Evolutionary conservation across 1,140 invertebrate genomes (phyloP), one percentile per base, ranked within the genome.

Genomic region (Caerostris extrusa): DNA sequence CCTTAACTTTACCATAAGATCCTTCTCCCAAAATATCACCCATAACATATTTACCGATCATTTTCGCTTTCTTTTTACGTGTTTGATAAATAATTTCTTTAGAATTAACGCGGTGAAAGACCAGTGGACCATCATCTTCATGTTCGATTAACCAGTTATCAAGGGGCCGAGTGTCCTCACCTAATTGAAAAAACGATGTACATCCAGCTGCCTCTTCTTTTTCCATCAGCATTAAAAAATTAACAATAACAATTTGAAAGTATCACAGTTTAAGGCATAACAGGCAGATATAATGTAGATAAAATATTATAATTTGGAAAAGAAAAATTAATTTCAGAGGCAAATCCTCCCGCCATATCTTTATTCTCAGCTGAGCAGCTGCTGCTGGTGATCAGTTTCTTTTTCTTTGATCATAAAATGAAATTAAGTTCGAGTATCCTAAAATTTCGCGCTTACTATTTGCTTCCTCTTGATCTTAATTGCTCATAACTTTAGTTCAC

Each of bases 11-110:
- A 17, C 97, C 97, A 95, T 97, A 99, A 89, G 98, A 98, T 67
- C 99, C 99, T 96, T 99, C 99, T 5, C 99, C 99, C 67, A 99
- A 96, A 77, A 99, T 96, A 96, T 99, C 99, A 57, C 99, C 99
- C 98, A 99, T 99, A 5, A 99, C 97, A 97, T 99, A 99, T 96
- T 98, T 98, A 6, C 98, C 98, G 94, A 99, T 97, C 96, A 99
- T 97, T 97, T 99, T 99, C 95, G 98, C 98, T 96, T 97, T 97
- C 96, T 98, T 98, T 95, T 98, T 98, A 95, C 98, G 98, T 93
- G 97, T 97, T 96, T 98, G 97, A 96, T 99, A 99, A 95, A 99
- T 98, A 95, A 99, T 98, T 96, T 99, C 98, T 96, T 98, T 97
- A 88, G 98, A 99, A 96, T 99, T 98, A 85, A 99, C 98, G 96